Evolutionary conservation across 2,888 invertebrate genomes (phyloP), one percentile per base, ranked within the genome.

Genomic region (Morpho deidamia): DNA sequence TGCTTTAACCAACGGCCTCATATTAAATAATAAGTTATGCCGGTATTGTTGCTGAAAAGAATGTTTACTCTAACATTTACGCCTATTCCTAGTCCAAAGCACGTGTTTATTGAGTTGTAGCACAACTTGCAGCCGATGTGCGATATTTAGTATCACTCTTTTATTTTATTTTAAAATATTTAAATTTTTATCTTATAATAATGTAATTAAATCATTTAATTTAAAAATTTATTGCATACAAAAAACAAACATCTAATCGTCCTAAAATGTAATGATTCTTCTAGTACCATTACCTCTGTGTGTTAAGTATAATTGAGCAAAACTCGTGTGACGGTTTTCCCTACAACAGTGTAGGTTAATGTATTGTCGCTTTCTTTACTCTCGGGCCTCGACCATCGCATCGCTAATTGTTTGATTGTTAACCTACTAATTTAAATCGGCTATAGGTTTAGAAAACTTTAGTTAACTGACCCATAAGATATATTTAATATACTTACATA

Each of bases 301-400:
- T 58, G 58, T 64, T 70, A 67, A 70, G 72, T 77, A 79, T 83
- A 83, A 83, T 84, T 82, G 80, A 80, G 75, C 80, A 80, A 77
- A 84, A 81, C 78, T 78, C 75, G 81, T 83, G 79, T 83, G 83
- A 83, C 81, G 76, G 71, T 84, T 86, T 84, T 83, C 83, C 83
- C 79, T 81, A 76, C 76, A 74, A 77, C 76, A 72, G 77, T 76
- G 74, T 80, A 74, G 82, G 83, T 81, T 81, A 83, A 83, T 80
- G 80, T 74, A 81, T 84, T 79, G 78, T 80, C 78, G 72, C 86
- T 87, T 86, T 88, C 87, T 83, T 84, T 69, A 63, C 74, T 77
- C 70, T 77, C 40, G 40, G 42, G 35, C 49, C 14, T 35, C 74
- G 77, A 74, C 74, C 67, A 64, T 67, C 74, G 85, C 81, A 87